Percentiles rank a stretch among this genome's conserved stretches.
These are phyloP conservation scores for Lophotis ruficrista DNA, from an alignment of 2,113 vertebrate genomes.

Conservation along the genomic window DNA sequence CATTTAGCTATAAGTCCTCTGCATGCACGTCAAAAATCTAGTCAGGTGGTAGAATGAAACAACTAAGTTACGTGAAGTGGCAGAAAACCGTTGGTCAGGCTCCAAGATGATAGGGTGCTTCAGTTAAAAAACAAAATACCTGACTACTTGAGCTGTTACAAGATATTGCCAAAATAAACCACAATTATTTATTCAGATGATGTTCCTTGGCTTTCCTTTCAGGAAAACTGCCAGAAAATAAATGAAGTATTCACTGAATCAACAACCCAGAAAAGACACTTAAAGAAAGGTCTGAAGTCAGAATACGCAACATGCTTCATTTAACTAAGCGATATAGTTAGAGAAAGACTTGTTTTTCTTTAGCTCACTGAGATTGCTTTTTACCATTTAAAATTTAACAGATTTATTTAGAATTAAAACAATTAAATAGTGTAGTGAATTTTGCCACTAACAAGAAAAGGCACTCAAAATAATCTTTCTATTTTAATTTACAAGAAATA, in stretches of 20 bases:
- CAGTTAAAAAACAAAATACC: conserved; percentile 42
- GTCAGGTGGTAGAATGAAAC: not conserved
- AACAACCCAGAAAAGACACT: conserved; percentile 13
- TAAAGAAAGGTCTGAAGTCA: conserved; percentile 21
- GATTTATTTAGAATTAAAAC: not conserved
- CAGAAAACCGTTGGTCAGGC: not conserved
- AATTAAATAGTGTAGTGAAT: not conserved
- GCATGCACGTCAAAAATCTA: not conserved
- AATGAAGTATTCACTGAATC: conserved; percentile 29
- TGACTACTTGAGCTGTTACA: conserved; percentile 6
- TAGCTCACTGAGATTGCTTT: not conserved
- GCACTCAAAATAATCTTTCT: not conserved
- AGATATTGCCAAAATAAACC: conserved; percentile 50
- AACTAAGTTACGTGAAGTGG: not conserved
- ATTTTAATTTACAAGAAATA: not conserved
- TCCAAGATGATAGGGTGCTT: not conserved
- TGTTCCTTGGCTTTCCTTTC: conserved; percentile 50
- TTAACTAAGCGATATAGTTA: not conserved
- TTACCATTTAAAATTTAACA: not conserved
- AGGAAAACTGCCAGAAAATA: conserved; percentile 51
- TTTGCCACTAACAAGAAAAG: not conserved
- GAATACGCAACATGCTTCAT: not conserved
- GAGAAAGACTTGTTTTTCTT: conserved; percentile 23
- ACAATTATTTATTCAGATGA: conserved; percentile 64
- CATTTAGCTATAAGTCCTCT: not conserved